Evolutionary conservation across 2,888 invertebrate species (phyloP).

Genomic region (Conus canariensis): DNA sequence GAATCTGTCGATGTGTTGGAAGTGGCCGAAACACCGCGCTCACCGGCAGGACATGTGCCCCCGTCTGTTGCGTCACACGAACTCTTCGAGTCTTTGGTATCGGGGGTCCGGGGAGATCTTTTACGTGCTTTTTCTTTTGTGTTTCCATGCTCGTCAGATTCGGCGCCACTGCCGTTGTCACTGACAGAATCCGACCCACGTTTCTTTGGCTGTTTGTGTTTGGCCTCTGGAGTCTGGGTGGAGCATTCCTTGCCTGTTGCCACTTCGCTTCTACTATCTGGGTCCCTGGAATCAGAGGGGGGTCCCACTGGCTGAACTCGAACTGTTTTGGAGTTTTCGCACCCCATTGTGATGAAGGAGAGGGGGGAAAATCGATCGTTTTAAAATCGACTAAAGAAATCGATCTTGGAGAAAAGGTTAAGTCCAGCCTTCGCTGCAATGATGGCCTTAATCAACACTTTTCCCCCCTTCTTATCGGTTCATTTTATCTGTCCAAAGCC

Average conservation of each 20-base stretch:
- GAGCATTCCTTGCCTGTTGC: constrained; percentile 53
- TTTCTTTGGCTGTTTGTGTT: neutral
- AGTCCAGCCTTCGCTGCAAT: too few species aligned
- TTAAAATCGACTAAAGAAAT: too few species aligned
- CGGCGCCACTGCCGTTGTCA: constrained; percentile 24
- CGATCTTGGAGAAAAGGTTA: too few species aligned
- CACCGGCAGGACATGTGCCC: constrained; percentile 54
- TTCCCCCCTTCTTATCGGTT: too few species aligned
- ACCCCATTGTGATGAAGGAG: constrained; percentile 58
- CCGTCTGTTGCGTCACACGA: constrained; percentile 56
- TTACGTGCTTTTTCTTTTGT: constrained; percentile 43
- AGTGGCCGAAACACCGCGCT: constrained; percentile 70
- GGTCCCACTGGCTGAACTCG: constrained; percentile 65
- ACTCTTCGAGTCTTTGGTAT: constrained; percentile 52
- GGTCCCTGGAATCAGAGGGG: constrained; percentile 38
- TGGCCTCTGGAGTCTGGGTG: constrained; percentile 48
- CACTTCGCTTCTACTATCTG: constrained; percentile 46
- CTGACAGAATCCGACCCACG: neutral
- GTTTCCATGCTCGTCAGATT: constrained; percentile 54
- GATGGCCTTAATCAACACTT: too few species aligned
- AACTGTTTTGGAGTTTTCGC: constrained; percentile 66
- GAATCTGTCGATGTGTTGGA: constrained; percentile 75
- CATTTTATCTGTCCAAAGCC: too few species aligned
- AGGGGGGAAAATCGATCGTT: too few species aligned
- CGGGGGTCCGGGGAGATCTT: neutral